A percentile compares a stretch with the other conserved stretches of the same genome.
Conservation (phyloP, 2,113 vertebrate genomes). For the Triplophysa rosa region DNA sequence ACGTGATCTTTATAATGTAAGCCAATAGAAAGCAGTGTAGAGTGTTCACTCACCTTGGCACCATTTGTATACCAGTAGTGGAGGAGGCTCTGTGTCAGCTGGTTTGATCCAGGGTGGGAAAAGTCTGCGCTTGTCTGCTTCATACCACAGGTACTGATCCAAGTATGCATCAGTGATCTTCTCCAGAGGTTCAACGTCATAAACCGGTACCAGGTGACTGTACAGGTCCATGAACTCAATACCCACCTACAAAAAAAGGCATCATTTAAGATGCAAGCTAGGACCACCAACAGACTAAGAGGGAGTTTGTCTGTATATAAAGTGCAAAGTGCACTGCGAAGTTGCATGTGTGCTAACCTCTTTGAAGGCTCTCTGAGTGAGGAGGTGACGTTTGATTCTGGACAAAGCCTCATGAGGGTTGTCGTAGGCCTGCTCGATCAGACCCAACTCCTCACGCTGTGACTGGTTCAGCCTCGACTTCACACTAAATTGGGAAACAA, state of each 20-base stretch:
- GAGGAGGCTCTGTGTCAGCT: slow-evolving; percentile 96
- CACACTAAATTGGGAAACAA: slow-evolving; percentile 76
- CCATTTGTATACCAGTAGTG: slow-evolving; percentile 97
- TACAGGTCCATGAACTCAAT: slow-evolving; percentile 99
- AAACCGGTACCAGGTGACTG: slow-evolving; percentile 96
- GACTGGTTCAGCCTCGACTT: slow-evolving; percentile 98
- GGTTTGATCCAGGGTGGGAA: slow-evolving; percentile 99
- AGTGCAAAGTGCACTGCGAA: neutral
- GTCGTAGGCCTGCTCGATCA: slow-evolving; percentile 98
- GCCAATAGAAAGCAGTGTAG: neutral
- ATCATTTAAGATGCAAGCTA: neutral
- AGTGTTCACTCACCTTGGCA: slow-evolving; percentile 86
- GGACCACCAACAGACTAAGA: neutral
- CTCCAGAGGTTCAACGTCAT: slow-evolving; percentile 96
- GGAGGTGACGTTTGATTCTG: slow-evolving; percentile 97
- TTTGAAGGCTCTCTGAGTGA: slow-evolving; percentile 99
- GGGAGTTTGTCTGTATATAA: neutral
- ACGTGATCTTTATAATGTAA: neutral
- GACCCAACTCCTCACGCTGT: slow-evolving; percentile 93
- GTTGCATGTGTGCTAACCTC: slow-evolving; percentile 75
- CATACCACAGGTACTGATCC: slow-evolving; percentile 98
- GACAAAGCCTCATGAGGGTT: slow-evolving; percentile 97
- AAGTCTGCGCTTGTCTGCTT: slow-evolving; percentile 93
- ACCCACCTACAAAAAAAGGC: slow-evolving; percentile 80
- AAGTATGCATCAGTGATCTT: slow-evolving; percentile 98